Conservation (phyloP, 2,888 invertebrate species). For the Molanna angustata region DNA sequence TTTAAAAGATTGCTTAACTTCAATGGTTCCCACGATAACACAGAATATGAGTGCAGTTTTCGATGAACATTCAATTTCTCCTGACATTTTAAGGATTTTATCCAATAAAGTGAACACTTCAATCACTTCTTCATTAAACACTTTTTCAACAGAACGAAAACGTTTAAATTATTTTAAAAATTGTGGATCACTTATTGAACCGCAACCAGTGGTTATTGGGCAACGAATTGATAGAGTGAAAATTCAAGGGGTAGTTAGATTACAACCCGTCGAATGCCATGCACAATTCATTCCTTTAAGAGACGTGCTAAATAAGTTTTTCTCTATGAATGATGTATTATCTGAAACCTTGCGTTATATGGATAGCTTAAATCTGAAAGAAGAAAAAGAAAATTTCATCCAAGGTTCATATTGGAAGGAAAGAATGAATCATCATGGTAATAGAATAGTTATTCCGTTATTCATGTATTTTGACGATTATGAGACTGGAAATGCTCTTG, state of each 20-base stretch:
- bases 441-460: background rate
- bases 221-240: background rate
- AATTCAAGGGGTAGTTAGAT: background rate
- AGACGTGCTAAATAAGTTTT: background rate
- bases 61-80: no score
- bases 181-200: background rate
- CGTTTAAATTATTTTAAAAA: background rate
- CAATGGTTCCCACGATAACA: no score
- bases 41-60: no score
- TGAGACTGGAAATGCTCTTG: background rate
- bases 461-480: conserved; percentile 1
- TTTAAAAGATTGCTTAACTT: no score
- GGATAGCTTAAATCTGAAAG: background rate
- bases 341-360: background rate
- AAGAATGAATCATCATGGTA: background rate
- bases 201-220: background rate
- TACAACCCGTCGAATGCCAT: background rate
- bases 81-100: no score
- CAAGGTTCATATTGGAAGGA: background rate
- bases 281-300: background rate
- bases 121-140: background rate
- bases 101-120: no score
- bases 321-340: background rate
- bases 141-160: background rate
- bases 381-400: background rate